phyloP scores from a whole-genome alignment of 2,888 invertebrate genomes.

The Crossocerus cetratus region DNA sequence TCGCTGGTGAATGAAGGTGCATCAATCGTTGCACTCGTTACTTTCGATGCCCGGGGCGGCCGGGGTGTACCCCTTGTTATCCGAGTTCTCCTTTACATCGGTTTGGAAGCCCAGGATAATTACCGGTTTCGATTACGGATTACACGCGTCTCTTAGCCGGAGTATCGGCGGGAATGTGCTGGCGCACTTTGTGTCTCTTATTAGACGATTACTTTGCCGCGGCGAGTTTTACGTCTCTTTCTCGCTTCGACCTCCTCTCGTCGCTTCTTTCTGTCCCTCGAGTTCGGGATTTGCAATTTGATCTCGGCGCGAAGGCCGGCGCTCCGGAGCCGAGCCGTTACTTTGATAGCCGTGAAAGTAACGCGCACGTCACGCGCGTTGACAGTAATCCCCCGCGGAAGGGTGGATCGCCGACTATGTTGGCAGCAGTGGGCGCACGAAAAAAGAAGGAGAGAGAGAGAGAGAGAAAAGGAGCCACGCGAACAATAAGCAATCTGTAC shows the following conservation, averaged over 20 bases:
- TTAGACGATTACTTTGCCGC: not conserved
- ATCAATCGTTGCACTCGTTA: slow-evolving; percentile 59
- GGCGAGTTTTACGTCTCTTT: not conserved
- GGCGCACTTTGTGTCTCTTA: not conserved
- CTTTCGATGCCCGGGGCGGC: slow-evolving; percentile 55
- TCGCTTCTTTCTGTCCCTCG: not conserved
- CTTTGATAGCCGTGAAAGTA: slow-evolving; percentile 57
- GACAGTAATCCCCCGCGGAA: slow-evolving; percentile 43
- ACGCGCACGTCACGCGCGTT: slow-evolving; percentile 37
- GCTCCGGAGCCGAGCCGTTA: not conserved
- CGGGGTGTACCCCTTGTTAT: slow-evolving; percentile 49
- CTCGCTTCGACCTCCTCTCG: not conserved
- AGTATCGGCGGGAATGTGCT: slow-evolving; percentile 15
- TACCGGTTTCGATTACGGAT: slow-evolving; percentile 56
- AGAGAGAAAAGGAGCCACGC: slow-evolving; percentile 21
- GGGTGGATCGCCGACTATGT: not conserved
- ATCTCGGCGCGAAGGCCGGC: not conserved
- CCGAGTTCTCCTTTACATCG: slow-evolving; percentile 38
- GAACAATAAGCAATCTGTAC: slow-evolving; percentile 58
- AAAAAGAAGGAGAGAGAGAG: not conserved
- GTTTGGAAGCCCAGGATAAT: slow-evolving; percentile 55
- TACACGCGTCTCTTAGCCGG: slow-evolving; percentile 32
- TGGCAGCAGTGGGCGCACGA: not conserved
- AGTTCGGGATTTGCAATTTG: not conserved
- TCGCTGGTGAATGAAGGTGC: slow-evolving; percentile 42